A percentile compares a stretch with the other conserved stretches of the same genome.
Evolutionary conservation across 2,888 invertebrate species (phyloP).

Genomic region (Chymomyza fuscimana): DNA sequence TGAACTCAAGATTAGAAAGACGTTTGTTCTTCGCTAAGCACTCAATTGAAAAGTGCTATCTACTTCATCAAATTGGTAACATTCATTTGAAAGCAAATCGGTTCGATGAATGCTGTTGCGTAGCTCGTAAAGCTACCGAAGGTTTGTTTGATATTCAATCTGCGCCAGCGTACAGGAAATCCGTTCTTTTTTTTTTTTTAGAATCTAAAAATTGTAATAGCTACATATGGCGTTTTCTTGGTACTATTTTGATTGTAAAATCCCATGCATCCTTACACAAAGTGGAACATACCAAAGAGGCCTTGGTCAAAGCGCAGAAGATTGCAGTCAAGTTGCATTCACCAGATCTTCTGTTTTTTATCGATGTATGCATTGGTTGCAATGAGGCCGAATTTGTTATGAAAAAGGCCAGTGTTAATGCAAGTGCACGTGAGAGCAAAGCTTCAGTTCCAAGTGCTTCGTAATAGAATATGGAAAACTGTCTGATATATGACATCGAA

Average conservation of each 20-base stretch:
- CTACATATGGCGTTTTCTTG: slow-evolving; percentile 67
- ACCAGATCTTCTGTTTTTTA: slow-evolving; percentile 39
- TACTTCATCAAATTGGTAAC: slow-evolving; percentile 68
- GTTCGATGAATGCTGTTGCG: slow-evolving; percentile 67
- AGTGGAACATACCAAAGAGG: slow-evolving; percentile 64
- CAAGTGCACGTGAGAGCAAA: slow-evolving; percentile 35
- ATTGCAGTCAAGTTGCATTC: slow-evolving; percentile 50
- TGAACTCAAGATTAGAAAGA: slow-evolving; percentile 58
- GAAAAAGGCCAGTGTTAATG: slow-evolving; percentile 33
- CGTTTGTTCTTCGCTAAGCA: slow-evolving; percentile 67
- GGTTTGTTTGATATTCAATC: slow-evolving; percentile 38
- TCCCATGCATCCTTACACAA: slow-evolving; percentile 70
- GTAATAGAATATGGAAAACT: no score
- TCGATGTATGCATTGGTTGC: slow-evolving; percentile 52
- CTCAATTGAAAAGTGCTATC: slow-evolving; percentile 69
- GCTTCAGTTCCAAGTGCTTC: slow-evolving; percentile 9
- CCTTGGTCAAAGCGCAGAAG: slow-evolving; percentile 48
- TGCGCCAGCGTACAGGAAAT: background rate
- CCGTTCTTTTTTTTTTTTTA: slow-evolving; percentile 8
- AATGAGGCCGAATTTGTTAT: slow-evolving; percentile 55
- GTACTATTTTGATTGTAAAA: slow-evolving; percentile 64
- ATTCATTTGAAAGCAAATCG: slow-evolving; percentile 63
- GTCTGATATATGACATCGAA: no score
- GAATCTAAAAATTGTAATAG: slow-evolving; percentile 69
- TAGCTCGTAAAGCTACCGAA: slow-evolving; percentile 65